Percentiles rank a stretch among this genome's conserved stretches.
phyloP scores from a whole-genome alignment of 2,113 vertebrate species.

The Antechinus flavipes region DNA sequence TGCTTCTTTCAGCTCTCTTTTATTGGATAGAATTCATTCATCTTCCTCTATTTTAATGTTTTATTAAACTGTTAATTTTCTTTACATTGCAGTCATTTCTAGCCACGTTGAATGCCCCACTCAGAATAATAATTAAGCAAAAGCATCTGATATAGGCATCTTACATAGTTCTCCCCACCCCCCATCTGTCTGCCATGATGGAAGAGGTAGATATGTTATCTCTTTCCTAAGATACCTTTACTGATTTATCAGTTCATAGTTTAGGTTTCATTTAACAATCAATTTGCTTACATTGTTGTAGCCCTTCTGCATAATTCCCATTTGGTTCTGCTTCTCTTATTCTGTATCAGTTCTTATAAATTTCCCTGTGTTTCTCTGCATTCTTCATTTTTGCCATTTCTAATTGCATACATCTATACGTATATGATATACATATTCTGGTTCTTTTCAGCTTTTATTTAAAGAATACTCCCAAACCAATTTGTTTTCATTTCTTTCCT shows the following conservation, averaged over 20 bases:
- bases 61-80: neutral
- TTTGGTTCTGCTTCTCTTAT: neutral
- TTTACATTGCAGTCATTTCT: neutral
- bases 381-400: neutral
- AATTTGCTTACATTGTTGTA: neutral
- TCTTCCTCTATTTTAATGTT: neutral
- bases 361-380: neutral
- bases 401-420: neutral
- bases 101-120: neutral
- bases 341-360: neutral
- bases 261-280: neutral
- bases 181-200: neutral
- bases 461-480: neutral
- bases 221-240: neutral
- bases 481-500: neutral
- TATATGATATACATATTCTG: neutral
- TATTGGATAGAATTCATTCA: neutral
- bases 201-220: neutral
- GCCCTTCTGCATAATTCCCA: neutral
- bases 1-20: neutral
- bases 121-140: neutral
- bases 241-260: neutral
- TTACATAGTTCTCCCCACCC: neutral
- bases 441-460: neutral
- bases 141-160: neutral